Percentiles rank a stretch among this genome's conserved stretches.
Evolutionary conservation across 2,797 vertebrate species (phyloP).

Genomic region (Poecile montanus): DNA sequence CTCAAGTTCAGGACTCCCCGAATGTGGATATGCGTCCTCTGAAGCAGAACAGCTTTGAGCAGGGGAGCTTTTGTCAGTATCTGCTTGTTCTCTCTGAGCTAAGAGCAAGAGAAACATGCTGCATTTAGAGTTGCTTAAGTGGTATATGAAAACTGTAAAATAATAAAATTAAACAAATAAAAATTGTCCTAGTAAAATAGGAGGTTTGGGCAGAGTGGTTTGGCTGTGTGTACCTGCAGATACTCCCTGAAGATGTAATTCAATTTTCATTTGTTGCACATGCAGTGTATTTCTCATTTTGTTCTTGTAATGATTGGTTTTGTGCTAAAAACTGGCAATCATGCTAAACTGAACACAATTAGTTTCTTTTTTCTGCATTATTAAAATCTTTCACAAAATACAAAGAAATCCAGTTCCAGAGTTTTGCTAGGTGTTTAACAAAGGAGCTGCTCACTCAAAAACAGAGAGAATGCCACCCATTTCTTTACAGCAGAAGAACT

Average conservation of each 20-base stretch:
- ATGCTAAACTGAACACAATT: background rate
- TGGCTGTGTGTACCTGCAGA: background rate
- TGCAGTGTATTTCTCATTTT: background rate
- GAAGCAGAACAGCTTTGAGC: background rate
- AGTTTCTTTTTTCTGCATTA: background rate
- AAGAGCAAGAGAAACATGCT: background rate
- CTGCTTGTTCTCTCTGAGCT: background rate
- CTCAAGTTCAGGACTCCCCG: background rate
- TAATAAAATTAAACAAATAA: background rate
- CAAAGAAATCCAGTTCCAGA: background rate
- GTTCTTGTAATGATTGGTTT: background rate
- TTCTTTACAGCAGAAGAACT: background rate
- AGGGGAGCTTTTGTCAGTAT: background rate
- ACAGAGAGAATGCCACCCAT: background rate
- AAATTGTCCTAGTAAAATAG: background rate
- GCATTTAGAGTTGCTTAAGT: background rate
- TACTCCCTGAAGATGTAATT: background rate
- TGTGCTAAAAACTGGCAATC: background rate
- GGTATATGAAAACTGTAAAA: background rate
- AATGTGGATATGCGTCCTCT: rapidly evolving
- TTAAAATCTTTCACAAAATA: background rate
- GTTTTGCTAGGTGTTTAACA: background rate
- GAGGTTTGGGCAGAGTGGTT: background rate
- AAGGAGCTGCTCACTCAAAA: background rate
- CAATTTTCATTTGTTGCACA: background rate